Evolutionary conservation across 53 echinoderm and acorn worm species (phyloP).

Genomic region (Astropecten irregularis): DNA sequence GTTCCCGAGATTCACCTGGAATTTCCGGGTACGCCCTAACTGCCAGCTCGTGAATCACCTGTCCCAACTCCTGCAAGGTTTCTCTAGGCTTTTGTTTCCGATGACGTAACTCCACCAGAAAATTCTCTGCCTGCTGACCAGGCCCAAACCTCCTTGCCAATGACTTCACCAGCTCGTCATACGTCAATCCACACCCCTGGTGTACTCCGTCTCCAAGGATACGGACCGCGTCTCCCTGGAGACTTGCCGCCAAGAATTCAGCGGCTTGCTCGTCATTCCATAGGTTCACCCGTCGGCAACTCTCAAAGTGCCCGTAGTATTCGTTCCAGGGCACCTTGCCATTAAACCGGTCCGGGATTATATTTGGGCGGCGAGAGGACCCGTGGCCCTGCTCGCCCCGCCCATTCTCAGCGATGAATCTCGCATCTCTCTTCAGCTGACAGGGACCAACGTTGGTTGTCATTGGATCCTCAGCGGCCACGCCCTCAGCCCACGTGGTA

Average conservation of each 20-base stretch:
- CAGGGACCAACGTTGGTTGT: background rate
- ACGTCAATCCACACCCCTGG: background rate
- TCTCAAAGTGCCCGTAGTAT: slow-evolving; percentile 24
- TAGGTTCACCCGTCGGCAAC: background rate
- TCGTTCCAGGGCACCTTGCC: slow-evolving; percentile 38
- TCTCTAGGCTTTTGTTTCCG: background rate
- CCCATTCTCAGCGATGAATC: background rate
- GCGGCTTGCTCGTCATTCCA: slow-evolving; percentile 8
- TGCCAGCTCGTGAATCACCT: background rate
- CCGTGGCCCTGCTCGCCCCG: background rate
- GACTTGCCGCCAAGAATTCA: background rate
- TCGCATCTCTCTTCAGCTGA: background rate
- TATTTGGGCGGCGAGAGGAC: background rate
- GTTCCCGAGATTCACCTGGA: background rate
- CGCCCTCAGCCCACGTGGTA: background rate
- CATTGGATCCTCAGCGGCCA: background rate
- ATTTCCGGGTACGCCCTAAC: background rate
- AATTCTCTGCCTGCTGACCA: slow-evolving; percentile 11
- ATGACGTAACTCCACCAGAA: slow-evolving; percentile 13
- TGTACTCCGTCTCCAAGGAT: background rate
- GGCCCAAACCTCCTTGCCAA: slow-evolving; percentile 1
- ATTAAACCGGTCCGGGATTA: slow-evolving; percentile 29
- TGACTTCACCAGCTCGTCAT: background rate
- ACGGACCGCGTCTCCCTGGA: background rate
- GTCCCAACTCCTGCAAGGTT: background rate